Conservation (phyloP, 2,888 invertebrate genomes). For the Ormyrus pomaceus region DNA sequence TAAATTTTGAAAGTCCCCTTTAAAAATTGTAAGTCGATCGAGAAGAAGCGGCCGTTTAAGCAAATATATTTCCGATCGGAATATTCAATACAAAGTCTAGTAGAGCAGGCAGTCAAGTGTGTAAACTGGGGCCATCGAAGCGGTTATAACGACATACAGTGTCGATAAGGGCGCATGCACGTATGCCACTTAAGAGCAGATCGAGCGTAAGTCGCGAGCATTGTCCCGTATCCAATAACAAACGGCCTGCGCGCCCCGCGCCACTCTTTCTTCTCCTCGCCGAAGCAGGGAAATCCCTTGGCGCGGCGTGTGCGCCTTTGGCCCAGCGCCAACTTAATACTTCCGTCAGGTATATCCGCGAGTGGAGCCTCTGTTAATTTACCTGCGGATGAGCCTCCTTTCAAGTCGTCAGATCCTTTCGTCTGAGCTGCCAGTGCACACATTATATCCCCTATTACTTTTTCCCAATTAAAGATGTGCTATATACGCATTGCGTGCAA, state of each 20-base stretch:
- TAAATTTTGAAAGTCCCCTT: too few relatives aligned
- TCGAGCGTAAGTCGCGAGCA: conserved; percentile 26
- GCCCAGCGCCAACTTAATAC: conserved; percentile 41
- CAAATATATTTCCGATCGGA: neutral
- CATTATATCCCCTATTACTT: too few relatives aligned
- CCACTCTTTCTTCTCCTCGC: conserved; percentile 46
- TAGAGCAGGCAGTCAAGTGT: conserved; percentile 48
- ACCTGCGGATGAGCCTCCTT: conserved; percentile 58
- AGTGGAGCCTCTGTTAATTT: conserved; percentile 55
- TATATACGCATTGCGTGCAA: too few relatives aligned
- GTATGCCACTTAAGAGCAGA: conserved; percentile 34
- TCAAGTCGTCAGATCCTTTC: conserved; percentile 35
- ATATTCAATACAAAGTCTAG: conserved; percentile 21
- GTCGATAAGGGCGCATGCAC: conserved; percentile 35
- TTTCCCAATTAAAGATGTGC: too few relatives aligned
- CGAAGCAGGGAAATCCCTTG: conserved; percentile 15
- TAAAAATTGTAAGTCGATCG: neutral
- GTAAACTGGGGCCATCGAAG: conserved; percentile 47
- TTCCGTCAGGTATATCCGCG: conserved; percentile 32
- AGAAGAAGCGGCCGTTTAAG: neutral
- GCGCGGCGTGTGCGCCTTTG: conserved; percentile 51
- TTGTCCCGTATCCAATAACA: conserved; percentile 63
- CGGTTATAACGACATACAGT: conserved; percentile 23
- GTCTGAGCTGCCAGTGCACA: too few relatives aligned
- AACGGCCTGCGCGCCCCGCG: conserved; percentile 45